Evolutionary conservation across 2,888 invertebrate genomes (phyloP).

Genomic region (Cyclophora punctaria): DNA sequence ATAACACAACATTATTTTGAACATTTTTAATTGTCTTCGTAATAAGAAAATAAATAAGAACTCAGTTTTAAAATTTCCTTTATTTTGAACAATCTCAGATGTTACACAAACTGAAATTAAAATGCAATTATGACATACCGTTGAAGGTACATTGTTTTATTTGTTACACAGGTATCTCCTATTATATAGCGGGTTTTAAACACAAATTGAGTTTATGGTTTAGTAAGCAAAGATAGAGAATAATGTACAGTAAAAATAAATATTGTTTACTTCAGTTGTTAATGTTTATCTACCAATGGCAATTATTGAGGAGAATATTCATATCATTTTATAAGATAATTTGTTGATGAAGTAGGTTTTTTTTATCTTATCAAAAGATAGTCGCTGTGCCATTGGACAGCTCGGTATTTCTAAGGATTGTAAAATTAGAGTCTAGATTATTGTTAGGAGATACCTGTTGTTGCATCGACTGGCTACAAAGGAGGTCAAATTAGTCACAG

Average conservation of each 20-base stretch:
- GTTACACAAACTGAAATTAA: conserved; percentile 55
- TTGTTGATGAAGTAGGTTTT: no score
- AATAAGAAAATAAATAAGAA: conserved; percentile 65
- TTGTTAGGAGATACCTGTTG: conserved; percentile 58
- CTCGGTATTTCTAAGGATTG: no score
- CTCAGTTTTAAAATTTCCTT: conserved; percentile 59
- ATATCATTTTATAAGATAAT: no score
- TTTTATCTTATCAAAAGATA: no score
- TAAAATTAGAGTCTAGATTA: conserved; percentile 10
- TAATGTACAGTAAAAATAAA: no score
- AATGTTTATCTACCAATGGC: no score
- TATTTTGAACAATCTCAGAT: conserved; percentile 48
- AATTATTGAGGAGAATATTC: no score
- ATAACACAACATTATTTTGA: conserved; percentile 61
- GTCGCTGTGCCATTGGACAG: no score
- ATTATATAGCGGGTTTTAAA: background rate
- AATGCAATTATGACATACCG: conserved; percentile 42
- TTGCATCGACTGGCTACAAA: conserved; percentile 42
- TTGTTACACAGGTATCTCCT: conserved; percentile 54
- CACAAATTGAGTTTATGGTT: no score
- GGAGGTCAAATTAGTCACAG: conserved; percentile 42
- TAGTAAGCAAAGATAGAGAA: no score
- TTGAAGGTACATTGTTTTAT: conserved; percentile 34
- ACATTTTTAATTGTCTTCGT: conserved; percentile 50
- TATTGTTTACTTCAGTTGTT: no score